These are phyloP conservation scores for Cochlearius cochlearius DNA, from an alignment of 2,113 vertebrate genomes.

Conservation along the genomic window DNA sequence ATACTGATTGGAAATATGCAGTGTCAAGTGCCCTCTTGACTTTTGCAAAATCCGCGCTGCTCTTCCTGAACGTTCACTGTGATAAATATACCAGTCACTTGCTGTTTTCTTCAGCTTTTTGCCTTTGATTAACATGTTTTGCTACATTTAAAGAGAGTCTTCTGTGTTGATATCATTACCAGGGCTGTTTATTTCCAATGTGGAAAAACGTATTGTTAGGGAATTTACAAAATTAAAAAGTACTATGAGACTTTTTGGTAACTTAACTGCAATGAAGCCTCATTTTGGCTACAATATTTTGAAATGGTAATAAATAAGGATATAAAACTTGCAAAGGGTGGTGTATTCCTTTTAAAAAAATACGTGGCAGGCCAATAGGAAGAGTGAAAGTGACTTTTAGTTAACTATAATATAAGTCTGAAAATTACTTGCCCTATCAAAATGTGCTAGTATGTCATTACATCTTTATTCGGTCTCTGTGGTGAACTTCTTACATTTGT, in stretches of 20 bases:
- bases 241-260: background rate
- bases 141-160: background rate
- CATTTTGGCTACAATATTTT: background rate
- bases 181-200: background rate
- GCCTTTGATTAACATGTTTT: background rate
- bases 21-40: conserved; percentile 4
- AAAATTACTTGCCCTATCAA: background rate
- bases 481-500: background rate
- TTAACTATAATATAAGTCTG: background rate
- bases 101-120: background rate
- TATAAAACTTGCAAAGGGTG: background rate
- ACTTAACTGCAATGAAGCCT: background rate
- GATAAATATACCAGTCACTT: background rate
- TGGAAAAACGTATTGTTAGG: background rate
- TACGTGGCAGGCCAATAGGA: background rate
- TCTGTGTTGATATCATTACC: background rate
- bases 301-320: background rate
- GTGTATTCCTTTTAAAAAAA: background rate
- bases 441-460: background rate
- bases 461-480: background rate
- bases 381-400: background rate
- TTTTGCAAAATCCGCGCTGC: background rate
- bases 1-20: background rate
- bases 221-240: background rate
- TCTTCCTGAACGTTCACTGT: background rate